Evolutionary conservation across 2,797 vertebrate species (phyloP).

Genomic region (Schizothorax lantsangensis): DNA sequence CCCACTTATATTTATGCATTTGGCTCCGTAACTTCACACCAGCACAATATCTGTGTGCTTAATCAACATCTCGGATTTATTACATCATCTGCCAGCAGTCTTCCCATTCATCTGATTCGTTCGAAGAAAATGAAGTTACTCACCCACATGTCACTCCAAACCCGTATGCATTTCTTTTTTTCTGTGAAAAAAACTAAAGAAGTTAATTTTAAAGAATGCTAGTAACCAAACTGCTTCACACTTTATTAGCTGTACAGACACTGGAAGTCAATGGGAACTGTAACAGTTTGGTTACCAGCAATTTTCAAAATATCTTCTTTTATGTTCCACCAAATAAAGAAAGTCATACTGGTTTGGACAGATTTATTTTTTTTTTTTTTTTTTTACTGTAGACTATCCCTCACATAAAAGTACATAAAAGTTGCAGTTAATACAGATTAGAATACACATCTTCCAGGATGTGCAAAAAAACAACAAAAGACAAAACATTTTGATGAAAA

Average conservation of each 20-base stretch:
- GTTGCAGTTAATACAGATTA: not conserved
- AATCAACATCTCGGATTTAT: conserved; percentile 65
- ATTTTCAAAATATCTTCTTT: not conserved
- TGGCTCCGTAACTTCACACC: conserved; percentile 46
- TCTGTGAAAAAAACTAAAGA: not conserved
- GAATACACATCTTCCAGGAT: not conserved
- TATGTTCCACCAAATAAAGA: too few relatives aligned
- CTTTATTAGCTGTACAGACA: not conserved
- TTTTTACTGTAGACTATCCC: too few relatives aligned
- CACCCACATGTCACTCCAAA: not conserved
- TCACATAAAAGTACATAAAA: not conserved
- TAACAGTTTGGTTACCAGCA: not conserved
- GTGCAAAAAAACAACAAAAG: not conserved
- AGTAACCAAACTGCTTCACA: not conserved
- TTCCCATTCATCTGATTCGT: not conserved
- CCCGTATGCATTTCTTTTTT: not conserved
- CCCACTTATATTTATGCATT: conserved; percentile 61
- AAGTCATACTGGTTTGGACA: not conserved
- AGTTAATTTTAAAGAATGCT: not conserved
- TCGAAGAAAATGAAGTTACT: not conserved
- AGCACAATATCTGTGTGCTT: conserved; percentile 63
- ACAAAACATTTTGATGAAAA: too few relatives aligned
- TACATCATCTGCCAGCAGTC: conserved; percentile 33
- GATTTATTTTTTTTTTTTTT: not conserved
- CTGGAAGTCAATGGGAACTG: not conserved